These are phyloP conservation scores for Caenorhabditis sp. DNA, from an alignment of 2,888 invertebrate species.

Conservation along the genomic window DNA sequence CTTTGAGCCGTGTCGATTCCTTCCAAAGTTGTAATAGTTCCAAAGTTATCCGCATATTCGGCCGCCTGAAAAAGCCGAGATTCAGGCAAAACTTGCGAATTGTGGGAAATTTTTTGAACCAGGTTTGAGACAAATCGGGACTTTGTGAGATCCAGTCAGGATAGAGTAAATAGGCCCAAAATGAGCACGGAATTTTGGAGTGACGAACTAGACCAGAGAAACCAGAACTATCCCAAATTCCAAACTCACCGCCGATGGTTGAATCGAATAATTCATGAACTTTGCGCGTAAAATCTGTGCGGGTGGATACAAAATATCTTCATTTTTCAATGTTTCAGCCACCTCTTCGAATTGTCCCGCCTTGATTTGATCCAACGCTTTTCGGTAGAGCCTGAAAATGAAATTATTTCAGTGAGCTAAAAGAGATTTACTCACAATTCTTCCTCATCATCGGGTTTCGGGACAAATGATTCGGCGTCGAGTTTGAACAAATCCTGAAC, in stretches of 20 bases:
- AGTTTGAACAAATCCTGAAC: constrained; percentile 31
- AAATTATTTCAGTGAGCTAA: background rate
- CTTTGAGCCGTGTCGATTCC: constrained; percentile 12
- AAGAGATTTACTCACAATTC: constrained; percentile 11
- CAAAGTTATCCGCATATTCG: background rate
- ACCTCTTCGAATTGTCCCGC: constrained; percentile 26
- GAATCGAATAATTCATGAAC: constrained; percentile 22
- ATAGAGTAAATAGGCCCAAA: no score
- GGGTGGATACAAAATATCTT: constrained; percentile 11
- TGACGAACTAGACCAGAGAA: no score
- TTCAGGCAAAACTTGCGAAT: no score
- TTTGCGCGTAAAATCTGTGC: constrained; percentile 32
- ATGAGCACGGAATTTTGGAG: no score
- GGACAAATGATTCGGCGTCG: constrained; percentile 15
- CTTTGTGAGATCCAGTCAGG: no score
- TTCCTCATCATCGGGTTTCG: constrained; percentile 8
- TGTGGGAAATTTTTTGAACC: no score
- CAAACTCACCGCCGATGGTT: constrained; percentile 14
- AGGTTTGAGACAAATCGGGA: no score
- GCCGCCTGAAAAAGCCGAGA: background rate
- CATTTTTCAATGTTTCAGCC: background rate
- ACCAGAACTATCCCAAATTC: no score
- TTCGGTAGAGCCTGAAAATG: constrained; percentile 12
- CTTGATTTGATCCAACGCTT: constrained; percentile 17
- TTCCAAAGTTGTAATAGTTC: background rate